Percentiles rank a stretch among this genome's conserved stretches.
These are phyloP conservation scores for Danio jaintianensis DNA, from an alignment of 2,797 vertebrate genomes.

Conservation along the genomic window DNA sequence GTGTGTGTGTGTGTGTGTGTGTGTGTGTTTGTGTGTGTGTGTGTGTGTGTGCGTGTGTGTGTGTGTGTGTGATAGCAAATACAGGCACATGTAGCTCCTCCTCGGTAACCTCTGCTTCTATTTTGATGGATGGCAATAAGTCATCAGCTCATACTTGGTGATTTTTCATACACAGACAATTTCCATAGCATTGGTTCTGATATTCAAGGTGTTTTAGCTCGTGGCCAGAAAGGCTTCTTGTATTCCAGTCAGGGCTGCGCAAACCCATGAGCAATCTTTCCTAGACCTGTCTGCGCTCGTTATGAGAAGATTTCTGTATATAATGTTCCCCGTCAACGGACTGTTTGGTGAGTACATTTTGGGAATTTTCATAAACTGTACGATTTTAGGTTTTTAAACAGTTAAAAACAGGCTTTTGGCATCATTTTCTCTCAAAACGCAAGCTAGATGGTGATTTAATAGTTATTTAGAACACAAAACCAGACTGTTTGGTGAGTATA, in stretches of 20 bases:
- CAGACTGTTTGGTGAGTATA: neutral
- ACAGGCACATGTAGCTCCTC: conserved; percentile 43
- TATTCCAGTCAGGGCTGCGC: neutral
- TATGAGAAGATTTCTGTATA: conserved; percentile 66
- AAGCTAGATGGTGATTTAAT: neutral
- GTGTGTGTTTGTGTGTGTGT: neutral
- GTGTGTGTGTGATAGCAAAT: neutral
- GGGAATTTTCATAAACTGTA: neutral
- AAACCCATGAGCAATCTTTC: conserved; percentile 58
- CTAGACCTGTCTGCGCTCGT: conserved; percentile 42
- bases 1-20: neutral
- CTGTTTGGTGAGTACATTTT: conserved; percentile 73
- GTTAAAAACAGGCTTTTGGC: neutral
- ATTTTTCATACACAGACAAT: neutral
- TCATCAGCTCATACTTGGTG: neutral
- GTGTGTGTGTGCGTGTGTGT: too few relatives aligned
- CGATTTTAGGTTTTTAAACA: neutral
- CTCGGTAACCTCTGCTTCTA: conserved; percentile 6
- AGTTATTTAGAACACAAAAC: neutral
- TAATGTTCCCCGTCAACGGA: conserved; percentile 61
- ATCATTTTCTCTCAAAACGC: neutral
- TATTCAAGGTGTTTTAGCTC: neutral
- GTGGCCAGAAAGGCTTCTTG: neutral
- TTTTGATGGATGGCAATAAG: conserved; percentile 31
- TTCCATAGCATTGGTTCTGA: neutral